phyloP scores from a whole-genome alignment of 2,888 invertebrate genomes.

The Dryomyza anilis region DNA sequence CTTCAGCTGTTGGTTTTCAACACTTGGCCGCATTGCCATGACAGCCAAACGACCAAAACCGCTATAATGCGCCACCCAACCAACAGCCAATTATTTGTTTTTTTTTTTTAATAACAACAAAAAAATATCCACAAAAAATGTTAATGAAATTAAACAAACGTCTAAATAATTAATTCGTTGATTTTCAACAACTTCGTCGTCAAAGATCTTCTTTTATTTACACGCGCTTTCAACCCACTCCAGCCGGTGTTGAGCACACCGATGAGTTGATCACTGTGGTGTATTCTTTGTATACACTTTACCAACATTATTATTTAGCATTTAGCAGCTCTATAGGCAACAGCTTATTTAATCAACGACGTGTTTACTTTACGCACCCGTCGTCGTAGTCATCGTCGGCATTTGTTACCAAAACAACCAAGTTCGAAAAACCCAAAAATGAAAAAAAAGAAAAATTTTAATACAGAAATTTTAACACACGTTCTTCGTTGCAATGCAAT shows the following conservation, averaged over 20 bases:
- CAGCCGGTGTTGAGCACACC: not conserved
- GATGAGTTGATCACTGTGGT: constrained; percentile 12
- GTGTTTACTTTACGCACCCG: constrained; percentile 57
- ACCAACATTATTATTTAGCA: constrained; percentile 21
- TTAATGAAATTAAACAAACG: constrained; percentile 13
- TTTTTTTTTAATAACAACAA: not conserved
- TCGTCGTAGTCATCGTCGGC: constrained; percentile 48
- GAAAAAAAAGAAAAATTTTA: constrained; percentile 5
- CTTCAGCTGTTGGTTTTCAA: not conserved
- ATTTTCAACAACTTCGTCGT: not conserved
- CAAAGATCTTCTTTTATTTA: not conserved
- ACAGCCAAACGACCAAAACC: too few relatives aligned
- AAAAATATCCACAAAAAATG: not conserved
- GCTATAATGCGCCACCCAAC: not conserved
- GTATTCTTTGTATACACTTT: constrained; percentile 25
- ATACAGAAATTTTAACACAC: constrained; percentile 16
- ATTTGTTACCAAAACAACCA: too few relatives aligned
- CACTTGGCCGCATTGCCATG: too few relatives aligned
- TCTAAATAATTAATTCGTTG: constrained; percentile 14
- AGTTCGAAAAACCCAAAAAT: constrained; percentile 18
- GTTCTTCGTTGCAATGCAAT: not conserved
- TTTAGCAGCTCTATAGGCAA: constrained; percentile 27
- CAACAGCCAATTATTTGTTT: not conserved
- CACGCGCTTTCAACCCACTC: not conserved
- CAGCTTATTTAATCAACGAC: constrained; percentile 40